These are phyloP conservation scores for Pandion haliaetus DNA, from an alignment of 2,113 vertebrate species.

Conservation along the genomic window DNA sequence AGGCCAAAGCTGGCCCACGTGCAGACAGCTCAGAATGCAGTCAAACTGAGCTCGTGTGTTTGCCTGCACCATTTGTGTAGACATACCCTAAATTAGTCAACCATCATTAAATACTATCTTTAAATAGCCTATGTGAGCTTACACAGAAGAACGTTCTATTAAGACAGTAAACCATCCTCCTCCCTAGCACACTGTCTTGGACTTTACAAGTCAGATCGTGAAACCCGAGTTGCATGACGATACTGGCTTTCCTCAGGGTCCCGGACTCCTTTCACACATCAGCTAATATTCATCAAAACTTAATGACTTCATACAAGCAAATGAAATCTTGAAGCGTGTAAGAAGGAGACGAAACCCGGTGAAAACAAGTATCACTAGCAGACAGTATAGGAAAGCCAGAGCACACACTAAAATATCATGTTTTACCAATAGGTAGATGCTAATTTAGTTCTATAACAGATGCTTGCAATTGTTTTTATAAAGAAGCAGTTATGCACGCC, in stretches of 20 bases:
- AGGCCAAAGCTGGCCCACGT: neutral
- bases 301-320: neutral
- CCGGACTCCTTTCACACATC: neutral
- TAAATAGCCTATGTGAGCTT: slow-evolving; percentile 46
- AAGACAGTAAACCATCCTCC: slow-evolving; percentile 20
- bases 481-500: neutral
- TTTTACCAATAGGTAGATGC: neutral
- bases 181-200: slow-evolving; percentile 11
- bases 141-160: slow-evolving; percentile 25
- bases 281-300: neutral
- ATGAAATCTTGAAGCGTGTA: neutral
- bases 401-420: neutral
- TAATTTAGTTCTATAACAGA: neutral
- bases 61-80: neutral
- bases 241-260: neutral
- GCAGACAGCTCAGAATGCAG: neutral
- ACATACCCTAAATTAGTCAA: slow-evolving; percentile 31
- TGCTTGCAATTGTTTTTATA: neutral
- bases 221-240: neutral
- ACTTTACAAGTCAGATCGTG: slow-evolving; percentile 12
- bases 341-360: neutral
- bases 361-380: neutral
- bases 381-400: neutral
- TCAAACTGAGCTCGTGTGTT: neutral
- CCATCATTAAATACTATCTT: slow-evolving; percentile 10